Evolutionary conservation across 2,797 vertebrate species (phyloP).

Genomic region (Anguilla megastoma): DNA sequence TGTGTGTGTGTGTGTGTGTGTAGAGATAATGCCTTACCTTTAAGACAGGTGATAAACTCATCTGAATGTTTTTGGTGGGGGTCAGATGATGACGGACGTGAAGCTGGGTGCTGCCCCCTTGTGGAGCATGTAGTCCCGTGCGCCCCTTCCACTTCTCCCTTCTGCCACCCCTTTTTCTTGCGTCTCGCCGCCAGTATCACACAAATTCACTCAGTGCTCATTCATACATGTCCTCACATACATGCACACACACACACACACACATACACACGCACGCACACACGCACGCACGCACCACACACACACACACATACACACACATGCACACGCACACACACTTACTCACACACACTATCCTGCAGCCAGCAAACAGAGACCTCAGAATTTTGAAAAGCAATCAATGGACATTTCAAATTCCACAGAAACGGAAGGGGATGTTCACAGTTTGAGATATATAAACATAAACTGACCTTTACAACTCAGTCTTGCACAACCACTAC

Average conservation of each 20-base stretch:
- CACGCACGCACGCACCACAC: neutral
- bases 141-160: neutral
- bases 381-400: neutral
- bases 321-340: neutral
- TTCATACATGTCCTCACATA: neutral
- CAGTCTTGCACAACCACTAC: neutral
- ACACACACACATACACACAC: neutral
- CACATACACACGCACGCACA: neutral
- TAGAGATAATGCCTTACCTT: constrained; percentile 14
- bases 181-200: neutral
- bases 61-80: constrained; percentile 1
- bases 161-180: neutral
- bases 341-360: neutral
- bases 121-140: neutral
- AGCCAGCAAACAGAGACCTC: neutral
- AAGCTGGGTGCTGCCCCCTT: neutral
- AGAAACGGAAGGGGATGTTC: neutral
- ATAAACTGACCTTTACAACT: neutral
- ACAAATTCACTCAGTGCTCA: neutral
- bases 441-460: neutral
- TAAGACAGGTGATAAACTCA: neutral
- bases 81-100: neutral
- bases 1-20: neutral
- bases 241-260: neutral
- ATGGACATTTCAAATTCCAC: neutral